phyloP scores from a whole-genome alignment of 2,113 vertebrate genomes.

The Arvicanthis niloticus region DNA sequence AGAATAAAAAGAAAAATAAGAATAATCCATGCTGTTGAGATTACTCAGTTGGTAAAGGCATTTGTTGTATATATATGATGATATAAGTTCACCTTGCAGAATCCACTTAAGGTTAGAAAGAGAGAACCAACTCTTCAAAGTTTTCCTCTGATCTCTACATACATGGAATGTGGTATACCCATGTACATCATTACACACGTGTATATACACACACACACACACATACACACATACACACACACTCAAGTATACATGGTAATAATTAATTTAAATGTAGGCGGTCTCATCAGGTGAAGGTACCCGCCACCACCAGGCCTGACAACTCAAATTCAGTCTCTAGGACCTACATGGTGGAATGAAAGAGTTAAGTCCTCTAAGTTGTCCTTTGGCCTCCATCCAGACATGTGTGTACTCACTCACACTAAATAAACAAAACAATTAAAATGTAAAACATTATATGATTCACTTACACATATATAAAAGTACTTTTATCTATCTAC shows the following conservation, averaged over 20 bases:
- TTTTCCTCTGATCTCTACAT: not conserved
- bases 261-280: not conserved
- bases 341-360: not conserved
- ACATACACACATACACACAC: not conserved
- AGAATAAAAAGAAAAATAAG: constrained; percentile 22
- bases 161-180: not conserved
- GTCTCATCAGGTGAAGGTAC: not conserved
- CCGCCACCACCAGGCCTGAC: not conserved
- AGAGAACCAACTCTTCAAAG: not conserved
- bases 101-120: not conserved
- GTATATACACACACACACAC: not conserved
- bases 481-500: not conserved
- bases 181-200: not conserved
- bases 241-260: not conserved
- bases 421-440: not conserved
- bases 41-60: not conserved
- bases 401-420: not conserved
- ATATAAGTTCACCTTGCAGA: not conserved
- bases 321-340: not conserved
- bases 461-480: not conserved
- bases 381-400: not conserved
- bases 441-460: not conserved
- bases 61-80: not conserved
- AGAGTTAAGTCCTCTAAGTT: not conserved
- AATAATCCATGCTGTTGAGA: not conserved